Evolutionary conservation across 1,140 invertebrate genomes (phyloP), one percentile per base, ranked within the genome.

Genomic region (Magallana ariakensis): DNA sequence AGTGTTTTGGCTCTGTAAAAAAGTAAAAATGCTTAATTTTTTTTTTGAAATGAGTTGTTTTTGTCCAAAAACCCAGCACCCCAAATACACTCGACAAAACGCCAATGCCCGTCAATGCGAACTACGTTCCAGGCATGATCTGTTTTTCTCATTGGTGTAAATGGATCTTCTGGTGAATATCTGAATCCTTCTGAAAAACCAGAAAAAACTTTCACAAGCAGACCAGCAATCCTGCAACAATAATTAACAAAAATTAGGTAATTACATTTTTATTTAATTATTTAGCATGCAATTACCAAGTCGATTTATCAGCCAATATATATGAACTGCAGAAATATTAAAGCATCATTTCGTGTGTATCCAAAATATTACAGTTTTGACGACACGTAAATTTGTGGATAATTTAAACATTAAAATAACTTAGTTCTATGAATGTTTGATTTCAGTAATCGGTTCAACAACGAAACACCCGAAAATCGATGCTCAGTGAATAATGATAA

Each of bases 171-270:
- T 0, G 98, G 98, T 93, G 98, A 97, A 94, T 99, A 99, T 75
- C 98, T 98, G 2, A 98, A 98, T 62, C 98, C 99, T 94, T 99
- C 99, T 80, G 98, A 98, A 94, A 99, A 99, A 16, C 99, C 99
- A 10, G 84, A 86, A 2, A 91, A 86, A 13, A 87, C 87, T 75
- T 89, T 86, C 16, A 89, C 89, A 5, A 85, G 86, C 62, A 90
- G 87, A 11, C 80, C 62, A 19, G 80, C 87, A 2, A 83, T 85
- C 80, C 89, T 90, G 82, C 11, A 87, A 54, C 15, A 13, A 19
- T 7, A 80, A 10, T 7, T 10, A 33, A n/a, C 70, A 22, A 13
- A 9, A 6, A 5, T 13, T 7, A 75, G 22, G 8, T 9, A 33
- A 26, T 75, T 26, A n/a, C 6, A 54, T 56, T 16, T 82, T 55